A percentile compares a stretch with the other conserved stretches of the same genome.
Conservation (phyloP, 2,113 vertebrate species). For the Emydocephalus ijimae region DNA sequence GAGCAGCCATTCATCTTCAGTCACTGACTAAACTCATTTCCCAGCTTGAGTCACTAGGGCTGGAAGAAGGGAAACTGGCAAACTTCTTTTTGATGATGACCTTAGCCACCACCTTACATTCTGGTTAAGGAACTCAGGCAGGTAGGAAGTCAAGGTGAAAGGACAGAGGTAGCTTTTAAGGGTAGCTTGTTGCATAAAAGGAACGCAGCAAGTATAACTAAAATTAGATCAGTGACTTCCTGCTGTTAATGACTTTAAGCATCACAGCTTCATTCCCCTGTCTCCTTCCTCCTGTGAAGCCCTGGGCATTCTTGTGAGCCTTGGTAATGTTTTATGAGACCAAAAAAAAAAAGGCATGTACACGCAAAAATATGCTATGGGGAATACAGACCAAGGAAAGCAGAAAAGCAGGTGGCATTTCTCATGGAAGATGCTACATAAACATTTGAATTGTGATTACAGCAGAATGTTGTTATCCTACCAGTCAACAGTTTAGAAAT, state of each 20-base stretch:
- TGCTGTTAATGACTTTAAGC: constrained; percentile 55
- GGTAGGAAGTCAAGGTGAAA: constrained; percentile 51
- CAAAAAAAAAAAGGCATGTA: constrained; percentile 3
- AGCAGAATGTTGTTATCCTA: neutral
- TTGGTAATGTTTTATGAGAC: constrained; percentile 18
- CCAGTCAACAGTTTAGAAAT: neutral
- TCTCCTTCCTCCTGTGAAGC: neutral
- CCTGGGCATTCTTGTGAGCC: neutral
- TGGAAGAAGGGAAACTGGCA: constrained; percentile 10
- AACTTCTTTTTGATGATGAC: neutral
- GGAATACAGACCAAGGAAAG: constrained; percentile 7
- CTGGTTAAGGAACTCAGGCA: neutral
- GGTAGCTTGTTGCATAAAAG: constrained; percentile 41
- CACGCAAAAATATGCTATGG: constrained; percentile 13
- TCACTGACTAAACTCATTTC: constrained; percentile 11
- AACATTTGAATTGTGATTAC: constrained; percentile 9
- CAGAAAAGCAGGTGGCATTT: constrained; percentile 19
- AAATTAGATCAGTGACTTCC: constrained; percentile 61
- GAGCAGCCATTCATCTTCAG: constrained; percentile 18
- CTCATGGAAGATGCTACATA: constrained; percentile 10
- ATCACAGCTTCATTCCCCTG: constrained; percentile 44
- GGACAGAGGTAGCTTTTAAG: neutral
- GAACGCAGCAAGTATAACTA: constrained; percentile 55
- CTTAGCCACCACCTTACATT: neutral
- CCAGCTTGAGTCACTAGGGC: neutral